Conservation (phyloP, 2,888 invertebrate species). For the Tetheella fluctuosa region DNA sequence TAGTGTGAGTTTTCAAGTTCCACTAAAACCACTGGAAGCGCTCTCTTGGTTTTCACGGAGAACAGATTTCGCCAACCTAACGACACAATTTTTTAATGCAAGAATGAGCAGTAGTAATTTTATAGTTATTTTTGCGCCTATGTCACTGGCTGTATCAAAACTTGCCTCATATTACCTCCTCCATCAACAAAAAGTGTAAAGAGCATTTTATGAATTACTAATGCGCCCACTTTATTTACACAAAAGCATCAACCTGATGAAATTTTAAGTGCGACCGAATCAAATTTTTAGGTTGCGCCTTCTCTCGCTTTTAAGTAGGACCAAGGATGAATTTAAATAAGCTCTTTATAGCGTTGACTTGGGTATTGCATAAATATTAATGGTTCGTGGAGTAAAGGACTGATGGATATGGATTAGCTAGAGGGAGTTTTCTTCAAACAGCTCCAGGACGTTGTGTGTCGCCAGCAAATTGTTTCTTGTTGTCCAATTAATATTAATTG, state of each 20-base stretch:
- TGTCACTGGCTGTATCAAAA: slow-evolving; percentile 10
- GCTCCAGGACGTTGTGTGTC: slow-evolving; percentile 33
- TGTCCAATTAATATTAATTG: slow-evolving; percentile 53
- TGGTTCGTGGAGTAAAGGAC: slow-evolving; percentile 61
- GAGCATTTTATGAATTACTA: slow-evolving; percentile 7
- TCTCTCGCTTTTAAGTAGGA: slow-evolving; percentile 30
- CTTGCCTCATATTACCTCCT: slow-evolving; percentile 16
- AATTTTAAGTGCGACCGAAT: slow-evolving; percentile 49
- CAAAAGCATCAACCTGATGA: slow-evolving; percentile 48
- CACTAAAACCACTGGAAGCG: slow-evolving; percentile 19
- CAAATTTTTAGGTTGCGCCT: no score
- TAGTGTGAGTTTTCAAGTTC: slow-evolving; percentile 53
- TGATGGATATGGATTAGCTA: slow-evolving; percentile 69
- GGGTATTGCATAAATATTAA: slow-evolving; percentile 76
- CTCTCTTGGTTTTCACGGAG: slow-evolving; percentile 37
- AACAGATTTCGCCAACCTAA: slow-evolving; percentile 17
- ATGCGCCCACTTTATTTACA: slow-evolving; percentile 21
- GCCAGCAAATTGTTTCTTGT: slow-evolving; percentile 33
- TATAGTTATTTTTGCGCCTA: slow-evolving; percentile 22
- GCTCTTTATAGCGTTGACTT: slow-evolving; percentile 67
- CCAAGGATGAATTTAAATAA: slow-evolving; percentile 79
- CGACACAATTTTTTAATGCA: neutral
- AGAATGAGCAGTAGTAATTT: no score
- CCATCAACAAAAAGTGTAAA: neutral
- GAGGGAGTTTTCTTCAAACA: slow-evolving; percentile 49